Percentiles rank a stretch among this genome's conserved stretches.
Evolutionary conservation across 1,140 invertebrate genomes (phyloP).

Genomic region (Bemisia tabaci): DNA sequence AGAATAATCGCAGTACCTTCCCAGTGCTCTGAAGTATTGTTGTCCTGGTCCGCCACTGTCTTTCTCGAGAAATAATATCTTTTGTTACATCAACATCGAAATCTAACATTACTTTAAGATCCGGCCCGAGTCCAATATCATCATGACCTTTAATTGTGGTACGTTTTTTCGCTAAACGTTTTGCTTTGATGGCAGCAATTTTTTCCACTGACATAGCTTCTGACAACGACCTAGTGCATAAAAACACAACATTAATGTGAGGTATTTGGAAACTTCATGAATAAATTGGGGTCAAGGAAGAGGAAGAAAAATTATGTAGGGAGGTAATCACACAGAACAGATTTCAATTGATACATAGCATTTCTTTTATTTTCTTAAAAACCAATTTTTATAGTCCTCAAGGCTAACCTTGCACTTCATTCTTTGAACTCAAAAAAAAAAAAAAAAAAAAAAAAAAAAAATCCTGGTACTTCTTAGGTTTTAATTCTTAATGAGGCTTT

Average conservation of each 20-base stretch:
- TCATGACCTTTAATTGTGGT: conserved; percentile 93
- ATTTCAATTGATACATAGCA: neutral
- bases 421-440: no score
- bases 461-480: no score
- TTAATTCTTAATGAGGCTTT: no score
- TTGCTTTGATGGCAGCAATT: conserved; percentile 95
- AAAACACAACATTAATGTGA: conserved; percentile 11
- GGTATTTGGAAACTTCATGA: conserved; percentile 6
- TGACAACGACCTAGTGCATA: conserved; percentile 61
- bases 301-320: neutral
- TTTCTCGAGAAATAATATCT: conserved; percentile 86
- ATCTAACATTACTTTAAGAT: conserved; percentile 77
- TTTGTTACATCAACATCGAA: conserved; percentile 92
- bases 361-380: no score
- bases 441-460: no score
- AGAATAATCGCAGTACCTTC: no score
- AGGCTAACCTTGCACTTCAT: no score
- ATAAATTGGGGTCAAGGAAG: neutral
- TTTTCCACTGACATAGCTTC: conserved; percentile 96
- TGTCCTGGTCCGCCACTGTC: conserved; percentile 88
- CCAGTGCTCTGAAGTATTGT: conserved; percentile 91
- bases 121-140: conserved; percentile 64
- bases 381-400: no score
- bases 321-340: conserved; percentile 1
- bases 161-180: conserved; percentile 88